phyloP scores from a whole-genome alignment of 2,113 vertebrate species.

The Melanostigma gelatinosum region DNA sequence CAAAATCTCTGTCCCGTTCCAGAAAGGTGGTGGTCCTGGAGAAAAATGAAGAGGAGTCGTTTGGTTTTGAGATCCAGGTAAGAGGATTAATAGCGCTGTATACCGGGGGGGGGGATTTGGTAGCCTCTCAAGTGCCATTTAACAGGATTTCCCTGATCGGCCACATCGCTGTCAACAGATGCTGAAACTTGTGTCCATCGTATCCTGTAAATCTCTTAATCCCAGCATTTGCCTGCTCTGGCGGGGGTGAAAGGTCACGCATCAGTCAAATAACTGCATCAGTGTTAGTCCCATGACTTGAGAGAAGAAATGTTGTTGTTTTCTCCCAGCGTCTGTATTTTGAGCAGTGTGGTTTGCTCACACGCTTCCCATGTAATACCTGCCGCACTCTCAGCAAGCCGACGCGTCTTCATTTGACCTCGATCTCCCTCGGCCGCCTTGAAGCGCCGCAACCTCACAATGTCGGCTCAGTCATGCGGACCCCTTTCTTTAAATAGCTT shows the following conservation, averaged over 20 bases:
- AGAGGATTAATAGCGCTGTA: constrained; percentile 46
- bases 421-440: constrained; percentile 9
- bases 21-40: constrained; percentile 91
- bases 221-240: not conserved
- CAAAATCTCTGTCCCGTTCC: constrained; percentile 16
- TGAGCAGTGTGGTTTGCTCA: constrained; percentile 61
- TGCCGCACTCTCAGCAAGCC: constrained; percentile 19
- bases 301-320: constrained; percentile 1
- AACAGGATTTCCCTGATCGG: constrained; percentile 22
- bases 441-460: constrained; percentile 21
- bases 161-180: not conserved
- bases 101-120: not conserved
- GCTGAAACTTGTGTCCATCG: constrained; percentile 5
- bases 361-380: constrained; percentile 43
- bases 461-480: constrained; percentile 1
- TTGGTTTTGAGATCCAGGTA: constrained; percentile 98
- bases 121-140: constrained; percentile 14
- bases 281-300: constrained; percentile 57
- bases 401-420: constrained; percentile 45
- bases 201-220: constrained; percentile 48
- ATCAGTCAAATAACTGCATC: constrained; percentile 2
- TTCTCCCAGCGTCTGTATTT: constrained; percentile 52
- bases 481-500: constrained; percentile 47
- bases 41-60: constrained; percentile 90
- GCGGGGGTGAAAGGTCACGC: constrained; percentile 33